A percentile compares a stretch with the other conserved stretches of the same genome.
phyloP scores from a whole-genome alignment of 1,140 invertebrate species.

The Lordiphosa mommai region DNA sequence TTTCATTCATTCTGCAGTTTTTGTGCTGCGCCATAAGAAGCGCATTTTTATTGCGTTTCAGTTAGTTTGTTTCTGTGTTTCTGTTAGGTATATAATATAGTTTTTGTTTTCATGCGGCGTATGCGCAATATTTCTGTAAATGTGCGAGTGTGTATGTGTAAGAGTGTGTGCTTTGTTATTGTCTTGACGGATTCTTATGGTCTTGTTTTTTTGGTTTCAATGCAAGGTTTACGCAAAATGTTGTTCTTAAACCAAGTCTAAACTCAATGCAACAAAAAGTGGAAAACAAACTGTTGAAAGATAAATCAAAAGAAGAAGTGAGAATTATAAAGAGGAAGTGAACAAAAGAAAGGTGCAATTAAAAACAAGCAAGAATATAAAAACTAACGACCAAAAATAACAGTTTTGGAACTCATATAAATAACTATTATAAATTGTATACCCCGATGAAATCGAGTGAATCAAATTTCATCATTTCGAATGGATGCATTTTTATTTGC shows the following conservation, averaged over 20 bases:
- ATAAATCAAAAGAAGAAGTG: neutral
- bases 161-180: constrained; percentile 33
- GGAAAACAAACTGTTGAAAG: no score
- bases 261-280: no score
- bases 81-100: constrained; percentile 16
- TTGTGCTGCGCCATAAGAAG: constrained; percentile 55
- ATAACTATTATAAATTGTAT: no score
- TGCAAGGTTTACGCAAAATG: constrained; percentile 4
- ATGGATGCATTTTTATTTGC: no score
- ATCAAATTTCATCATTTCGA: no score
- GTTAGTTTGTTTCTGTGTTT: constrained; percentile 32
- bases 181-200: constrained; percentile 27
- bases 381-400: no score
- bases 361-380: neutral
- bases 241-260: no score
- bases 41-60: constrained; percentile 66
- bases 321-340: neutral
- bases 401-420: no score
- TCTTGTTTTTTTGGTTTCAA: neutral
- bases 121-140: constrained; percentile 38
- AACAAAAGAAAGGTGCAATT: neutral
- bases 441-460: no score
- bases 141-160: constrained; percentile 10
- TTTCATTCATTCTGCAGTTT: constrained; percentile 31
- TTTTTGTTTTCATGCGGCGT: constrained; percentile 49